Percentiles rank a stretch among this genome's conserved stretches.
These are phyloP conservation scores for Phalacrocorax aristotelis DNA, from an alignment of 2,113 vertebrate genomes.

Conservation along the genomic window DNA sequence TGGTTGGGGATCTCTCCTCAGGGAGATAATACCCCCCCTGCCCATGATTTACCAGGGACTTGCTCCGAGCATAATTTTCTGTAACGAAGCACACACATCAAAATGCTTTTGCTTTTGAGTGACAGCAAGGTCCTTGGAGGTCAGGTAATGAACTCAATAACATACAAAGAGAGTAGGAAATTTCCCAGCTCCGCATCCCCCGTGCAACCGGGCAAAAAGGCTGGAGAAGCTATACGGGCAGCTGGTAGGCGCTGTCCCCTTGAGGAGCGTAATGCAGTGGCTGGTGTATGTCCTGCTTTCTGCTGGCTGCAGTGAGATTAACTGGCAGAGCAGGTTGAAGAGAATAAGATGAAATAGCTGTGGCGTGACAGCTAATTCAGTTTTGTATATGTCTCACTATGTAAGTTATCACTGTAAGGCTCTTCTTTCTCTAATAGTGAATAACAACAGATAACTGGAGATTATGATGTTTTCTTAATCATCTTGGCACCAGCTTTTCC, in stretches of 20 bases:
- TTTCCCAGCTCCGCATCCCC: neutral
- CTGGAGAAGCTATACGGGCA: neutral
- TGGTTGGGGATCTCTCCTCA: neutral
- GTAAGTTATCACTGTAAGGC: neutral
- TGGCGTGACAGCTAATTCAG: neutral
- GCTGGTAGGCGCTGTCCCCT: too few species aligned
- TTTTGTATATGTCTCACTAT: fast-evolving
- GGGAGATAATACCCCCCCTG: neutral
- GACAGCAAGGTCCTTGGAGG: neutral
- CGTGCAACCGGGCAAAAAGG: neutral
- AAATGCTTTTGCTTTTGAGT: neutral
- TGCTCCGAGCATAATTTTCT: neutral
- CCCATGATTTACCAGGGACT: neutral
- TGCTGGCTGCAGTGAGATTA: neutral
- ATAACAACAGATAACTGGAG: neutral
- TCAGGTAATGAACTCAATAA: neutral
- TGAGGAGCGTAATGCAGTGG: neutral
- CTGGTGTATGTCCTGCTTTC: fast-evolving
- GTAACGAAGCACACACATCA: neutral
- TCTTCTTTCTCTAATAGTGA: neutral
- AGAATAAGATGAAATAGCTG: neutral
- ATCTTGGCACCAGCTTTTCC: neutral
- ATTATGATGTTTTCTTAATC: neutral
- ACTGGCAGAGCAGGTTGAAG: neutral
- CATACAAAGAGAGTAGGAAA: fast-evolving